Percentiles rank a stretch among this genome's conserved stretches.
phyloP scores from a whole-genome alignment of 2,888 invertebrate genomes.

The Graphium colonna region DNA sequence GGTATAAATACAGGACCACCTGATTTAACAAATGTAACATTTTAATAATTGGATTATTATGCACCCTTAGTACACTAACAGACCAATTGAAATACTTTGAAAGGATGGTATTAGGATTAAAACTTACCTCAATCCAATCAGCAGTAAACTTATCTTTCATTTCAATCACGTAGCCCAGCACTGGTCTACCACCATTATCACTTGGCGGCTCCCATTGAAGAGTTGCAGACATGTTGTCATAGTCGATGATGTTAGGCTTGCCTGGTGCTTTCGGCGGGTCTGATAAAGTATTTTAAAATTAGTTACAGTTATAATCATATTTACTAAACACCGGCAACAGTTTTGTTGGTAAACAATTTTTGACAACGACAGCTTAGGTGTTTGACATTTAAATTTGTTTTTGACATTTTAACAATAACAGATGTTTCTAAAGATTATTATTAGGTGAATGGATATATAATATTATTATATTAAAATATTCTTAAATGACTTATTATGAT shows the following conservation, averaged over 20 bases:
- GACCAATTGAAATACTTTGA: neutral
- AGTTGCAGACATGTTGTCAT: conserved; percentile 95
- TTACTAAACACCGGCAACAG: neutral
- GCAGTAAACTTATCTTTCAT: conserved; percentile 93
- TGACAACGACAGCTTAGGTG: neutral
- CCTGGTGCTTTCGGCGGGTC: conserved; percentile 94
- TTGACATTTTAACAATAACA: neutral
- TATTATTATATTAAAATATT: too few relatives aligned
- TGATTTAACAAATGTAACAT: too few relatives aligned
- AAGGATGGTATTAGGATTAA: too few relatives aligned
- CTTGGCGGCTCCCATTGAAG: conserved; percentile 94
- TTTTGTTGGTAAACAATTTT: neutral
- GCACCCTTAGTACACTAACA: neutral
- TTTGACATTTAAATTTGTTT: neutral
- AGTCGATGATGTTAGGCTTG: conserved; percentile 94
- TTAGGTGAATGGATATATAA: too few relatives aligned
- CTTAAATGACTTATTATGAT: neutral
- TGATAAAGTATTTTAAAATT: conserved; percentile 39
- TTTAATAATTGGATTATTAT: too few relatives aligned
- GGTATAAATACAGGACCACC: too few relatives aligned
- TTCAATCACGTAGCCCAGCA: conserved; percentile 93
- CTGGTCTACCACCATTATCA: conserved; percentile 94
- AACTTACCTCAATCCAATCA: conserved; percentile 86
- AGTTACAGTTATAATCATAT: neutral
- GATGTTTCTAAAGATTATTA: too few relatives aligned